Base-by-base conservation (phyloP, 2,113 vertebrate genomes). In the Caranx melampygus region DNA sequence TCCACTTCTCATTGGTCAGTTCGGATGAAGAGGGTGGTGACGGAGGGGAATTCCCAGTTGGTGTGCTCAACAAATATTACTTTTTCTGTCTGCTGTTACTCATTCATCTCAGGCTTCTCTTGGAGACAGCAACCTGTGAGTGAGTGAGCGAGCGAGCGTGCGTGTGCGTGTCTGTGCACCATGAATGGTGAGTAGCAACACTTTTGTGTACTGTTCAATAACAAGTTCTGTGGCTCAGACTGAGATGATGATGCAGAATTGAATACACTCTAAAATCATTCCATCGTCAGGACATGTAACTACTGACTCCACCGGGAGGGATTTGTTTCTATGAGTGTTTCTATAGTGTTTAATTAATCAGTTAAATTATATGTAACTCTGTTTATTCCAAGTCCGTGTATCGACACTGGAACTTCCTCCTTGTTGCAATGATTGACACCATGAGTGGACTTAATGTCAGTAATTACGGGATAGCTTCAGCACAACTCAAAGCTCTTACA, bases 101-200 rank as follows among this genome's bases (percentile, higher is more conserved):
- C 84, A 83, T 81, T 88, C 71, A 83, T 26, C 18, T 58, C 60
- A 6, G 18, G 9, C 2, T 72, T 59, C 65, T 89, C 66, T 68
- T 35, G 74, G 68, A 79, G 35, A 84, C 61, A 14, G 57, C 37
- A 57, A 58, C 33, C 64, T 34, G 75, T 21, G 66, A 72, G 2
- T 72, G 63, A 45, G 58, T 79, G 81, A 66, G 66, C 3, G 55
- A 72, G 82, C 6, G 42, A 33, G 45, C 14, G 58, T n/a, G 33
- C 57, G 69, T 4, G 59, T 74, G 83, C 6, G 40, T n/a, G 58
- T 64, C 74, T 67, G 65, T 79, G 68, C 78, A 89, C 58, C 68
- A 95, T 95, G 95, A 90, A 92, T 57, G 92, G 95, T 95, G 81
- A 95, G 94, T 93, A 81, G 3, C 16, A 35, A 20, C 40, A 33